These are phyloP conservation scores for Lepidurus packardi DNA, from an alignment of 1,140 invertebrate species.

Conservation along the genomic window DNA sequence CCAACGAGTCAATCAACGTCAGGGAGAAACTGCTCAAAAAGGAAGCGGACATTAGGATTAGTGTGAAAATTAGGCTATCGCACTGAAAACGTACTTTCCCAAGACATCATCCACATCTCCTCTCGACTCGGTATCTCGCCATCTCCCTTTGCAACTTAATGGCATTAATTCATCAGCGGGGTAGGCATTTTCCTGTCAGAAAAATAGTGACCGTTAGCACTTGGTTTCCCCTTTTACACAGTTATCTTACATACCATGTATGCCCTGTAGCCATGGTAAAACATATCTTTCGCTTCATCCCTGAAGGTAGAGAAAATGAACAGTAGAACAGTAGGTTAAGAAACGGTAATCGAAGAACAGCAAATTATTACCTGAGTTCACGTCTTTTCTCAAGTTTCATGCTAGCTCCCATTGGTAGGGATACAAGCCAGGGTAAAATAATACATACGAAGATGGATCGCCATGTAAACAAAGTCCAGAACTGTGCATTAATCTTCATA, in stretches of 20 bases:
- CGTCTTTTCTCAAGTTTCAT: not conserved
- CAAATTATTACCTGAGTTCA: not conserved
- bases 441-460: not conserved
- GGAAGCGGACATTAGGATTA: not conserved
- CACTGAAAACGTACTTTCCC: slow-evolving; percentile 75
- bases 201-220: slow-evolving; percentile 39
- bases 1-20: slow-evolving; percentile 88
- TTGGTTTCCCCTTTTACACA: not conserved
- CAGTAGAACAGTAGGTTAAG: not conserved
- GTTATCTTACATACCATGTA: slow-evolving; percentile 73
- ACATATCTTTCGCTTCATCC: slow-evolving; percentile 86
- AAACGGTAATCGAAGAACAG: not conserved
- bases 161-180: slow-evolving; percentile 98
- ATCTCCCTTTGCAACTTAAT: slow-evolving; percentile 86
- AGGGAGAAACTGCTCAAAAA: slow-evolving; percentile 81
- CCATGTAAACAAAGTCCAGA: slow-evolving; percentile 12
- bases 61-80: slow-evolving; percentile 24
- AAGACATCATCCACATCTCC: slow-evolving; percentile 94
- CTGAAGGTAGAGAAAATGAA: slow-evolving; percentile 46
- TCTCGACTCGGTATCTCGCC: slow-evolving; percentile 73
- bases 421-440: not conserved
- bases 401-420: not conserved
- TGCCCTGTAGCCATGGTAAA: slow-evolving; percentile 92
- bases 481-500: slow-evolving; percentile 19
- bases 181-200: slow-evolving; percentile 72